A percentile compares a stretch with the other conserved stretches of the same genome.
Evolutionary conservation across 2,888 invertebrate genomes (phyloP).

Genomic region (Lasius platythorax): DNA sequence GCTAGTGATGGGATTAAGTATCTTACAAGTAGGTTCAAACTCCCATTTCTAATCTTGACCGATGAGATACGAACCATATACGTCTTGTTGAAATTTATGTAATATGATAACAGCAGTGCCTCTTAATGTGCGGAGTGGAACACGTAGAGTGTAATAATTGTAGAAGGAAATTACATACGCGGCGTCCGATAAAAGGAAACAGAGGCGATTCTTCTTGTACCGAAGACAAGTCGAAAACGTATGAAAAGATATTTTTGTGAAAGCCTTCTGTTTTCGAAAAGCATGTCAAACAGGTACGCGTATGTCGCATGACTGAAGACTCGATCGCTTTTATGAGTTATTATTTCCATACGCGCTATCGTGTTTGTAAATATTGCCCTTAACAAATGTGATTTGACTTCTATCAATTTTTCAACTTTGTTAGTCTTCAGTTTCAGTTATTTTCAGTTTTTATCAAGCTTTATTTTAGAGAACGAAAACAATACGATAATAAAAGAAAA

Average conservation of each 20-base stretch:
- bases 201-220: neutral
- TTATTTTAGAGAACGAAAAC: neutral
- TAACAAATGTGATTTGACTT: neutral
- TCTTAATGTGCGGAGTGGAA: too few species aligned
- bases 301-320: neutral
- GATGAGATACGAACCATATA: too few species aligned
- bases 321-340: neutral
- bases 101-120: too few species aligned
- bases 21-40: too few species aligned
- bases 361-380: slow-evolving; percentile 4
- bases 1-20: too few species aligned
- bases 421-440: neutral
- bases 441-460: neutral
- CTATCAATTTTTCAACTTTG: neutral
- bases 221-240: neutral
- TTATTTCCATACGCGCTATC: neutral
- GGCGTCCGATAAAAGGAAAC: too few species aligned
- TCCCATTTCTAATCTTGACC: too few species aligned
- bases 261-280: neutral
- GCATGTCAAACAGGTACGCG: neutral
- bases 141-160: neutral
- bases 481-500: neutral
- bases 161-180: neutral
- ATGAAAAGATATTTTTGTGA: neutral
- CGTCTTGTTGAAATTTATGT: too few species aligned